Evolutionary conservation across 2,113 vertebrate genomes (phyloP).

Genomic region (Oryzias javanicus): DNA sequence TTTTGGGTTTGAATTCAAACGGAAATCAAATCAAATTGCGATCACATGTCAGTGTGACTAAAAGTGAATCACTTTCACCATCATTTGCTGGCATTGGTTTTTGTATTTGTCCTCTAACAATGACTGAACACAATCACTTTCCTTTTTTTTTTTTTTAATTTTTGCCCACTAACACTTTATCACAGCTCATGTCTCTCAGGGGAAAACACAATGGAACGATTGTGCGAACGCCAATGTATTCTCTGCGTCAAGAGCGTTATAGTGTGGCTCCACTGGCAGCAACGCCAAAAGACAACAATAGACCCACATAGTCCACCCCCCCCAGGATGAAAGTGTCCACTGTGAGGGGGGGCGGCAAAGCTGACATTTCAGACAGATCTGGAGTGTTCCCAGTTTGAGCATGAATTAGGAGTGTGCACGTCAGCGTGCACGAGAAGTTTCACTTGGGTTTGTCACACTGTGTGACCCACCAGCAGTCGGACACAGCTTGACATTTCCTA

Average conservation of each 20-base stretch:
- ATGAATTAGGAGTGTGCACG: slow-evolving; percentile 27
- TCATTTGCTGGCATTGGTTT: slow-evolving; percentile 23
- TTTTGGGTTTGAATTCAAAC: no score
- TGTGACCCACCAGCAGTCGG: slow-evolving; percentile 48
- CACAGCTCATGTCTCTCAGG: slow-evolving; percentile 29
- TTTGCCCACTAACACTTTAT: slow-evolving; percentile 24
- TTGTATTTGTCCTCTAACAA: background rate
- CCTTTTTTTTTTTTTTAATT: no score
- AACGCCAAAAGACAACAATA: slow-evolving; percentile 63
- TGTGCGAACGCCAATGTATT: slow-evolving; percentile 36
- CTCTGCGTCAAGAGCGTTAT: slow-evolving; percentile 39
- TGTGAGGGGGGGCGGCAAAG: slow-evolving; percentile 62
- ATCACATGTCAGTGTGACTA: background rate
- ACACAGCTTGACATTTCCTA: slow-evolving; percentile 25
- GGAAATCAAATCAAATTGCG: background rate
- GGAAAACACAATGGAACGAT: slow-evolving; percentile 35
- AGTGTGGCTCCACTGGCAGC: slow-evolving; percentile 38
- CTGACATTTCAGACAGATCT: slow-evolving; percentile 62
- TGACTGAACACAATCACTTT: slow-evolving; percentile 14
- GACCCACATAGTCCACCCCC: slow-evolving; percentile 58
- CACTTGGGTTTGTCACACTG: slow-evolving; percentile 19
- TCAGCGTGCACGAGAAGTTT: background rate
- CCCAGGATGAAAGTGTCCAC: slow-evolving; percentile 62
- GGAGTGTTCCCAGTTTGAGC: slow-evolving; percentile 63
- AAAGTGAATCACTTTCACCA: slow-evolving; percentile 14